Percentiles rank a stretch among this genome's conserved stretches.
Conservation (phyloP, 2,888 invertebrate species). For the Acanthosepion esculentum region DNA sequence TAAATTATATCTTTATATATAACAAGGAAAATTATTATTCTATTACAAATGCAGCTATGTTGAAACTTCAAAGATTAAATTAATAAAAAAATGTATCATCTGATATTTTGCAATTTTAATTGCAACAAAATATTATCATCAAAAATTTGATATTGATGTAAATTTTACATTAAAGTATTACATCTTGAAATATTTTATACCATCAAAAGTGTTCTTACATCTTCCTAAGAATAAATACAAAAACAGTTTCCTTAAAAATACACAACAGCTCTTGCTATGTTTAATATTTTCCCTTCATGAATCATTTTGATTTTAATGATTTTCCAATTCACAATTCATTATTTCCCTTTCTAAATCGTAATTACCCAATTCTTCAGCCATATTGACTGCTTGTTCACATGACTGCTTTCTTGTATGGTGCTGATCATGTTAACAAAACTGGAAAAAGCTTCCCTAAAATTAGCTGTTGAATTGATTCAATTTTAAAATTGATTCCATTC, state of each 20-base stretch:
- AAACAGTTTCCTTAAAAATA: neutral
- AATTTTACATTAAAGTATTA: neutral
- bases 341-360: neutral
- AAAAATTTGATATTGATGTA: neutral
- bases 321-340: neutral
- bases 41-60: no score
- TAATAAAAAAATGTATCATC: no score
- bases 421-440: neutral
- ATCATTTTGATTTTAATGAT: neutral
- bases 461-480: neutral
- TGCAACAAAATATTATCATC: neutral
- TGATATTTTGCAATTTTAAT: no score
- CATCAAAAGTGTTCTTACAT: neutral
- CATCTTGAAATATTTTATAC: neutral
- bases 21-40: no score
- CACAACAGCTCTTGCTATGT: neutral
- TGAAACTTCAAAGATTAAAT: no score
- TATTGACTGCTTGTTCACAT: neutral
- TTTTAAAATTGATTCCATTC: neutral
- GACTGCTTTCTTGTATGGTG: neutral
- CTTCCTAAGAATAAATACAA: neutral
- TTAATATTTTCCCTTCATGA: neutral
- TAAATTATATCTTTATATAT: no score
- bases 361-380: constrained; percentile 17
- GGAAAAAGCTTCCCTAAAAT: neutral